Evolutionary conservation across 2,888 invertebrate species (phyloP), one percentile per base, ranked within the genome.

Genomic region (Sialis fuliginosa): DNA sequence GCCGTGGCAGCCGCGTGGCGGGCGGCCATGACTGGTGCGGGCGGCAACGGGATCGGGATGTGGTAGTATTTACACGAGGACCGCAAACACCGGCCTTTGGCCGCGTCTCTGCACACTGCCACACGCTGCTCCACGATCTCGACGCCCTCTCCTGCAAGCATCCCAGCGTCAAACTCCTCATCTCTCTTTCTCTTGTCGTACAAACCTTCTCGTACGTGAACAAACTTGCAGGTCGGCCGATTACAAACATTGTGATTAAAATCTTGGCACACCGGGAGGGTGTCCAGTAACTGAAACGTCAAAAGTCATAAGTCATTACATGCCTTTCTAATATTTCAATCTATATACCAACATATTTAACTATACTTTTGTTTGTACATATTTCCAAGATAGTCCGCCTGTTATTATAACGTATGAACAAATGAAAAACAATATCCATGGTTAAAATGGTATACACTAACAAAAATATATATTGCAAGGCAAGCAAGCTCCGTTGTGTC

Each of bases 211-310:
- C 87, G 82, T 74, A 92, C 83, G 83, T 92, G 92, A 77, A 92
- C 88, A 79, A 90, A 91, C 82, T 89, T 90, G 87, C 92, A 92
- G 80, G 89, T 87, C 74, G 85, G 81, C 79, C 91, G 83, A 76
- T 83, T 84, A 79, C 90, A 91, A 74, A 87, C 84, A 77, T 90
- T 89, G 74, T 86, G 85, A 85, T 91, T 95, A 93, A 92, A 93
- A 93, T 91, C 95, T 89, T 89, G 92, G 93, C 89, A 95, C 85
- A 91, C 92, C 89, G 85, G 93, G 90, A 90, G 92, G 91, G 89
- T 95, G 92, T 90, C 93, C 92, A 90, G 93, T 89, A 92, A 93
- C 93, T 95, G 87, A 64, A 86, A 83, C 65, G 13, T 42, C 42
- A 42, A 31, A 10, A 32, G 22, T 22, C 22, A 22, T 22, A 22